These are phyloP conservation scores for Callithrix jacchus DNA, from an alignment of 2,113 vertebrate species.

Conservation along the genomic window DNA sequence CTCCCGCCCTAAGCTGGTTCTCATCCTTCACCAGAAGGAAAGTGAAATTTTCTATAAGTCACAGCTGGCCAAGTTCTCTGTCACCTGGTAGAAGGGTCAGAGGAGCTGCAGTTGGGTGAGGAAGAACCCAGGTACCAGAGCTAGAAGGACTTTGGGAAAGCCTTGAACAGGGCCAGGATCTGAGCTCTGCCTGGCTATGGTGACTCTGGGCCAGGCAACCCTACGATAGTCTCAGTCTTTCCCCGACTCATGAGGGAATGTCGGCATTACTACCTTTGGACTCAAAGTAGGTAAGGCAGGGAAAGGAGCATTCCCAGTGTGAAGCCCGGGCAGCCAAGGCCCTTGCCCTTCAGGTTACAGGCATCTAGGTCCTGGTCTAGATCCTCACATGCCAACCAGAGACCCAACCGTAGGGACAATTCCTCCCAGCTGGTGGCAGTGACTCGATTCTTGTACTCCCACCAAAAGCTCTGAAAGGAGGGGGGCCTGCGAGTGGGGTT, in stretches of 20 bases:
- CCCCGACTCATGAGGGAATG: neutral
- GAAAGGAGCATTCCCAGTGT: neutral
- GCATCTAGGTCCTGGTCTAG: neutral
- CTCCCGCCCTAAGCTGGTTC: too few relatives aligned
- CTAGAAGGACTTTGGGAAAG: neutral
- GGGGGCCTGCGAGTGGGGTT: fast-evolving
- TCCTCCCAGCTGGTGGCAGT: neutral
- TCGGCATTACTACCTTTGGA: neutral
- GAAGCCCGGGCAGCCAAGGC: neutral
- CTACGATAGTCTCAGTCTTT: neutral
- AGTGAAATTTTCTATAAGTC: slow-evolving; percentile 9
- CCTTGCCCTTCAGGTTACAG: neutral
- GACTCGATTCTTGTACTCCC: too few relatives aligned
- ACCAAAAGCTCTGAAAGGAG: neutral
- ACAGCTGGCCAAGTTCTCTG: neutral
- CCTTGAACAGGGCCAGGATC: neutral
- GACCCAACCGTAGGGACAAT: neutral
- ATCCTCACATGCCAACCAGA: neutral
- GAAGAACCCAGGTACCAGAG: neutral
- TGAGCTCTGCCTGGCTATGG: neutral
- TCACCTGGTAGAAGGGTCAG: neutral
- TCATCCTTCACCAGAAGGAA: slow-evolving; percentile 48
- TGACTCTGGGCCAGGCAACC: neutral
- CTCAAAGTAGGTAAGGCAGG: neutral
- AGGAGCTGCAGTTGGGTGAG: neutral